Conservation (phyloP, 2,113 vertebrate species). For the Manacus vitellinus region DNA sequence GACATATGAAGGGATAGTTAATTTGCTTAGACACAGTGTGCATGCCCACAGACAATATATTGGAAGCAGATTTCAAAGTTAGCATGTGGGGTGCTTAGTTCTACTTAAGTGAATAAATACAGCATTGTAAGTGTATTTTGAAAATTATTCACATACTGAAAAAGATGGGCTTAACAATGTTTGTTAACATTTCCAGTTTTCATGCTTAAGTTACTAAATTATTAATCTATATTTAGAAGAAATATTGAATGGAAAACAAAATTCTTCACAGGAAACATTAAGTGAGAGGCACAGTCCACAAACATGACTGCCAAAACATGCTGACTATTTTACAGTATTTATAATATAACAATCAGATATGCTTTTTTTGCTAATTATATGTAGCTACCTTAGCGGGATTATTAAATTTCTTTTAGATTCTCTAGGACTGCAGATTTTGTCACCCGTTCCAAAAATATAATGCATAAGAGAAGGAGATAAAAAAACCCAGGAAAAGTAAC, state of each 20-base stretch:
- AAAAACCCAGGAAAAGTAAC: not conserved
- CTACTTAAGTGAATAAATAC: not conserved
- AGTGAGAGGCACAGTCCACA: not conserved
- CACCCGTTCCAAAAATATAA: not conserved
- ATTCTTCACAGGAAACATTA: not conserved
- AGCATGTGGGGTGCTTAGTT: not conserved
- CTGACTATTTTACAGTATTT: not conserved
- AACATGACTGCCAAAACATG: not conserved
- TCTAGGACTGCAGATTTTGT: not conserved
- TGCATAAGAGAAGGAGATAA: not conserved
- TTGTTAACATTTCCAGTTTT: not conserved
- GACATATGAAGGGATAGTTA: rapidly evolving
- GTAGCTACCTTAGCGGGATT: not conserved
- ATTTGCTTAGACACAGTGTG: not conserved
- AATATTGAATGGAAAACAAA: not conserved
- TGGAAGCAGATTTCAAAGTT: not conserved
- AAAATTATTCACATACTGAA: not conserved
- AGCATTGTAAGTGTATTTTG: not conserved
- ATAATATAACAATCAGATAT: not conserved
- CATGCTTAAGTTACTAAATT: not conserved
- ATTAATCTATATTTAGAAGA: not conserved
- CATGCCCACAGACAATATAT: not conserved
- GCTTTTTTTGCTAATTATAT: not conserved
- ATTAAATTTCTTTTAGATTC: not conserved
- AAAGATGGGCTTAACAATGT: not conserved